Evolutionary conservation across 2,113 vertebrate genomes (phyloP), one percentile per base, ranked within the genome.

Genomic region (Jacana jacana): DNA sequence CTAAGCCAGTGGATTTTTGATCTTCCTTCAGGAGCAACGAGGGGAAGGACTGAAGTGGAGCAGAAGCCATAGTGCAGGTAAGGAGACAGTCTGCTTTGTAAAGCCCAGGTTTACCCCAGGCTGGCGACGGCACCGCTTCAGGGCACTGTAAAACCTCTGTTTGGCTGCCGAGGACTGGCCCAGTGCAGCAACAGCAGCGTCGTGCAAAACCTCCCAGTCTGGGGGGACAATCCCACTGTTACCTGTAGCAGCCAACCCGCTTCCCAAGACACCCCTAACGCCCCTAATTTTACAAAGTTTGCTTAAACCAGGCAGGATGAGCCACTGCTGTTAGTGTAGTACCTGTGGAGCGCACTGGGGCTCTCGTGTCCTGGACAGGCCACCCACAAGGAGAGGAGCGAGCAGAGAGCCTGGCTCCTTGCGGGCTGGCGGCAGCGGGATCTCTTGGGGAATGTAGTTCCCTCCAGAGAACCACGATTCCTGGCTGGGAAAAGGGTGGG

Each of bases 1-100:
- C 27, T 15, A 10, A 31, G 35, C 46, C 64, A 86, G 81, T 76
- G 20, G 37, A 55, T 33, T 33, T 58, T 8, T 25, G 54, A 0
- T 24, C 52, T 83, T 54, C 76, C 82, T 68, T 51, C 35, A 77
- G 55, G n/a, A 68, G 42, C 77, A 81, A 1, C 14, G 42, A 81
- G 81, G 77, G n/a, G 84, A 71, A 84, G 82, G 78, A 28, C 39
- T 71, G 93, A 94, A 91, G 17, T 68, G 51, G 86, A 93, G 79
- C 82, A 87, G 79, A 94, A 87, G 16, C 83, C 77, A 92, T 42
- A 27, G 20, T 63, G 35, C 58, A 85, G 42, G 71, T 2, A 11
- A 57, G 27, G 58, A 42, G 71, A 23, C 39, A 71, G 37, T 19
- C 65, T 82, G 88, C 75, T 66, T 90, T 72, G 81, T 52, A 57